Base-by-base conservation (phyloP, 2,888 invertebrate genomes). In the Glaucopsyche alexis region DNA sequence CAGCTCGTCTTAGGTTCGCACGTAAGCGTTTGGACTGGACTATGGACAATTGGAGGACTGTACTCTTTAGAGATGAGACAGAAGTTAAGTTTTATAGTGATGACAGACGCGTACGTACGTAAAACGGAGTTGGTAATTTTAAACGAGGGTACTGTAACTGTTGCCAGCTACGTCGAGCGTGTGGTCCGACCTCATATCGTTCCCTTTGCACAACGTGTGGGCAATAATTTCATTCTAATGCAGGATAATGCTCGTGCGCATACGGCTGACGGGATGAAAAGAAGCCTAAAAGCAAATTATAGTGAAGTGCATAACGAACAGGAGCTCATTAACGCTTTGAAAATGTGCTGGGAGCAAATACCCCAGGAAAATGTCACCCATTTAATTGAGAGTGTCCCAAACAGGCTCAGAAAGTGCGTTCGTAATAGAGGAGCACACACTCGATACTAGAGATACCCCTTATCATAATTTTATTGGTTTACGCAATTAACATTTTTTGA, bases 121-220 rank as follows among this genome's bases (percentile, higher is more conserved):
- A 49, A 69, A 69, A 69, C 69, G 69, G 40, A 65, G 65, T 13
- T 65, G 42, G n/a, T 65, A 65, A 65, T 65, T 65, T 40, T 65
- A 65, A 65, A 69, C 49, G 69, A 52, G 71, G 71, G 60, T 55
- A 71, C 71, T 65, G 73, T 73, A 71, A 73, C 71, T 71, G 71
- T 50, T 73, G 67, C 70, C 71, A 71, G 65, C 29, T 65, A 64
- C 73, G 65, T 71, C 71, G 52, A 73, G 73, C 71, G 42, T 64
- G 71, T 71, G 71, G 55, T 73, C 71, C 71, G 55, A 66, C 45
- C 71, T 73, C 71, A 70, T 50, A 50, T 73, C 73, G 40, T 60
- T 42, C 55, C 49, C 47, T 69, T 16, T 69, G 69, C 69, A 52
- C 71, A 71, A 49, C 70, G 49, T 38, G 49, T 60, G n/a, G n/a